Evolutionary conservation across 2,113 vertebrate genomes (phyloP).

Genomic region (Microcebus lehilahytsara): DNA sequence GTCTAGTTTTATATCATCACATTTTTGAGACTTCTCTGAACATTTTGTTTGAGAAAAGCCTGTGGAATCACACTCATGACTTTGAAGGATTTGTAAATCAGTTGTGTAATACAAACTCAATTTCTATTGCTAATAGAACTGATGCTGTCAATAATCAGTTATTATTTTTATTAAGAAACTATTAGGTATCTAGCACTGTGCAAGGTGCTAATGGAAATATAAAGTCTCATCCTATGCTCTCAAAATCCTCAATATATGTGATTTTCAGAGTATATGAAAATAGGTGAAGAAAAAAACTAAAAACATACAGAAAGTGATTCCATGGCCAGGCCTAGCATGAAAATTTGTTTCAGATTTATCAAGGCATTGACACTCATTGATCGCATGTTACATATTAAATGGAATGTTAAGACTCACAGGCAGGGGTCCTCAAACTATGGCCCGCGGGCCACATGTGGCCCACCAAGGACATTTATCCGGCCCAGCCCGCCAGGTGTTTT

Average conservation of each 20-base stretch:
- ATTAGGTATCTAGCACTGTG: neutral
- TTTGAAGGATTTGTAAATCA: neutral
- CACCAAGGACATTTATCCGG: too few relatives aligned
- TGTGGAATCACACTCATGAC: neutral
- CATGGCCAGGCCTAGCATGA: neutral
- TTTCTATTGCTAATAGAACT: neutral
- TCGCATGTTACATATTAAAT: neutral
- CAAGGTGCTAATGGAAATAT: neutral
- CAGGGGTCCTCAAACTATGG: too few relatives aligned
- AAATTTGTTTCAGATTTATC: neutral
- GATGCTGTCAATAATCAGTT: neutral
- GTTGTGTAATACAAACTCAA: neutral
- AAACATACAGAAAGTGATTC: neutral
- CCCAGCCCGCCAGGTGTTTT: too few relatives aligned
- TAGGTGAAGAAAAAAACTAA: neutral
- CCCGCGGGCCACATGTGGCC: too few relatives aligned
- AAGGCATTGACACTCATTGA: neutral
- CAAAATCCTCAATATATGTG: neutral
- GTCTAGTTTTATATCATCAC: neutral
- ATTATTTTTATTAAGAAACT: constrained; percentile 2
- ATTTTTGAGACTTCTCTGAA: neutral
- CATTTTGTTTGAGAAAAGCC: neutral
- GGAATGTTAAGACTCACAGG: neutral
- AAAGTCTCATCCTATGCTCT: neutral
- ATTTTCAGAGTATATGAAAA: neutral